Evolutionary conservation across 2,113 vertebrate genomes (phyloP).

Genomic region (Benitochromis conjunctus): DNA sequence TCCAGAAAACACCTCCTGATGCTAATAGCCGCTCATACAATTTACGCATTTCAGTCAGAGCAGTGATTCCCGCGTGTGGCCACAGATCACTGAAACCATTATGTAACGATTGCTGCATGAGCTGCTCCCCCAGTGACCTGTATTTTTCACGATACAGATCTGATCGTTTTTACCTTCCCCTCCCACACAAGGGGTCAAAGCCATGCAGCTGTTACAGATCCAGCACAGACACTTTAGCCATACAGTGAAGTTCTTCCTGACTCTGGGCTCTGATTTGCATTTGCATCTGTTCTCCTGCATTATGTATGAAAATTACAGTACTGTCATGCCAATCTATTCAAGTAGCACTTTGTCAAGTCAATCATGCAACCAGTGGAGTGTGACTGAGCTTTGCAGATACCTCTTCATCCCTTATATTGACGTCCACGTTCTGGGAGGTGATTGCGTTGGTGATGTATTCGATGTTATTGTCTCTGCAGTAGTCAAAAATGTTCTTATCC

Average conservation of each 20-base stretch:
- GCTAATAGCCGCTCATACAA: conserved; percentile 6
- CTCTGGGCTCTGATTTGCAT: neutral
- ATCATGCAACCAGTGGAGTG: neutral
- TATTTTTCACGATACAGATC: neutral
- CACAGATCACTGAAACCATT: conserved; percentile 15
- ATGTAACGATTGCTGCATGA: neutral
- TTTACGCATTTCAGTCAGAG: conserved; percentile 1
- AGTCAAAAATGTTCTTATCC: conserved; percentile 97
- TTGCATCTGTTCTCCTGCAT: neutral
- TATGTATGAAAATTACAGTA: neutral
- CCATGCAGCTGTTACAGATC: neutral
- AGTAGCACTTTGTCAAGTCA: neutral
- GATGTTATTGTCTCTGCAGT: conserved; percentile 98
- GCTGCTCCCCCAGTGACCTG: neutral
- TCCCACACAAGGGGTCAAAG: neutral
- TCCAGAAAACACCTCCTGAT: conserved; percentile 20
- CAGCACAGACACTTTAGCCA: neutral
- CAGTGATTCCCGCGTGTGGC: neutral
- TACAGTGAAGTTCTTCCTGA: neutral
- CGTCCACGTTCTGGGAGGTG: conserved; percentile 83
- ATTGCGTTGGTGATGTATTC: conserved; percentile 86
- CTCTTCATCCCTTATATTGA: conserved; percentile 92
- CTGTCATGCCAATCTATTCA: neutral
- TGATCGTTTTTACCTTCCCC: neutral
- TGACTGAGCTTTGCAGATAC: conserved; percentile 59